These are phyloP conservation scores for Hemibagrus wyckioides DNA, from an alignment of 2,113 vertebrate genomes.

Conservation along the genomic window DNA sequence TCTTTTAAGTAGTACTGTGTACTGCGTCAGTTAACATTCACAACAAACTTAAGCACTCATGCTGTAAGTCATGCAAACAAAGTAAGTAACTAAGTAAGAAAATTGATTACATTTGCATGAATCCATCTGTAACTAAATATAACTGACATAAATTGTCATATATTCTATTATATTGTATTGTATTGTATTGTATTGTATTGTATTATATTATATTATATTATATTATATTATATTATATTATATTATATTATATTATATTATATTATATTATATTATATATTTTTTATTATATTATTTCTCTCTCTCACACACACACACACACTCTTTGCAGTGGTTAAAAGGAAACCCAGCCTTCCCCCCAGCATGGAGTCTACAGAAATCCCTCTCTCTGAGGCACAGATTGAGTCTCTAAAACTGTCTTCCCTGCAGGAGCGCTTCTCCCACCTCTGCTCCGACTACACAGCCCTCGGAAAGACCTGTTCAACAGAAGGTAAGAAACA, in stretches of 20 bases:
- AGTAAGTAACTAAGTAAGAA: neutral
- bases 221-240: neutral
- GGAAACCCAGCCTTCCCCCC: slow-evolving; percentile 24
- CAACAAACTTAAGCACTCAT: neutral
- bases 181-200: no score
- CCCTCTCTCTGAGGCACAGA: neutral
- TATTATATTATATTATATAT: neutral
- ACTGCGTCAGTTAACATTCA: neutral
- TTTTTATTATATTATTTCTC: no score
- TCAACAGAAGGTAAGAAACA: slow-evolving; percentile 49
- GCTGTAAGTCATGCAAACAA: neutral
- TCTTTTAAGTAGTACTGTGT: neutral
- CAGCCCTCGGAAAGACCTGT: slow-evolving; percentile 53
- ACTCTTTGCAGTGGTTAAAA: slow-evolving; percentile 45
- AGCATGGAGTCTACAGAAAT: slow-evolving; percentile 27
- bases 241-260: neutral
- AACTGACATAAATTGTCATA: neutral
- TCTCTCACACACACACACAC: slow-evolving; percentile 33
- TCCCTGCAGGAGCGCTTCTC: slow-evolving; percentile 52
- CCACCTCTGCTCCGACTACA: slow-evolving; percentile 60
- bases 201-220: neutral
- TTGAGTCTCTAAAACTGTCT: slow-evolving; percentile 48
- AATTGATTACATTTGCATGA: neutral
- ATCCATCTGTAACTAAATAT: neutral
- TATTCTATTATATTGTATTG: neutral